Base-by-base conservation (phyloP, 2,113 vertebrate genomes). In the Psilopsiagon aurifrons region DNA sequence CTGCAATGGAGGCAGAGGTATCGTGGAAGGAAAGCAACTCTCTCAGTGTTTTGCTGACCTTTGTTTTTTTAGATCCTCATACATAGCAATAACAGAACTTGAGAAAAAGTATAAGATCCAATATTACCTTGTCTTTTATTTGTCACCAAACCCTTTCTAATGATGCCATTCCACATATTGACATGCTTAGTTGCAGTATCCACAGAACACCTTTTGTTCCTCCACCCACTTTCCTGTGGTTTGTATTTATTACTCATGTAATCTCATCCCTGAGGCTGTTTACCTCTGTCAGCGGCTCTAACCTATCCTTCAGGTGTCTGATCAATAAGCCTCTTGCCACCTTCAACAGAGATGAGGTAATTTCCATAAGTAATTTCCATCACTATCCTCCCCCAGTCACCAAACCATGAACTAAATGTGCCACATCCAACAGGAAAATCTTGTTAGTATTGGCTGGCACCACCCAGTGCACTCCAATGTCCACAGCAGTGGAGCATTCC, bases 161-260 rank as follows among this genome's bases (percentile, higher is more conserved):
- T 37, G 39, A 39, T 18, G 83, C 64, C 11, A 2, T 8, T 82
- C 20, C 33, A 7, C 11, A 1, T 27, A 47, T 60, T 2, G 3
- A 13, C 24, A 2, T 0, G 5, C 8, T 44, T 63, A 44, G 46
- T 7, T 57, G 37, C 25, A 52, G 63, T 8, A 66, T 4, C 24
- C 63, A 47, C 35, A 69, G 49, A 60, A 18, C 3, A 55, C 8
- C 3, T 24, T 13, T 54, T 9, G 0, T 7, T 11, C 24, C 29
- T 12, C 1, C 5, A 14, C 4, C n/a, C 0, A 0, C 5, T n/a
- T 37, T 69, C 71, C 67, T 44, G 31, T 3, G 46, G 8, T 63
- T 62, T 83, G 28, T 35, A 23, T 64, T 35, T 41, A 44, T 77
- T 33, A 10, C 20, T 63, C 1, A 1, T 37, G 51, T 31, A 27